phyloP scores from a whole-genome alignment of 1,140 invertebrate species.

The Nephotettix cincticeps region DNA sequence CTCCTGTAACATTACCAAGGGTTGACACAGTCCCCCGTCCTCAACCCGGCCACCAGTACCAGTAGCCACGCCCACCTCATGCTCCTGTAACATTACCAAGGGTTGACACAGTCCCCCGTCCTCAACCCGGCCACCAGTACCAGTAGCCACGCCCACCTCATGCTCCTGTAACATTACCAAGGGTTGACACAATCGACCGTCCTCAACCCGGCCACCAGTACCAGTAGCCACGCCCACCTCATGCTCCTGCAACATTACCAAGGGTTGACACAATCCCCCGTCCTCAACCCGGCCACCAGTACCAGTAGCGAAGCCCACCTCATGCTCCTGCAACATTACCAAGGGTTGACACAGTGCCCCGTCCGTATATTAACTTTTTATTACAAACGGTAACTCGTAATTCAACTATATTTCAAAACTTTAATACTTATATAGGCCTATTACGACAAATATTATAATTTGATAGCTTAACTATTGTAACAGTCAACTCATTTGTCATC shows the following conservation, averaged over 20 bases:
- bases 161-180: slow-evolving; percentile 54
- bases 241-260: neutral
- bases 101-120: slow-evolving; percentile 55
- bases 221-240: slow-evolving; percentile 37
- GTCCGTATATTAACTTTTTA: too few relatives aligned
- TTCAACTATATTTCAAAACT: too few relatives aligned
- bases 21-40: slow-evolving; percentile 55
- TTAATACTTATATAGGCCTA: too few relatives aligned
- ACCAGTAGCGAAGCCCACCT: too few relatives aligned
- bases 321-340: too few relatives aligned
- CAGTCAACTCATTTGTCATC: too few relatives aligned
- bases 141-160: slow-evolving; percentile 56
- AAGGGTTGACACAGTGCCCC: too few relatives aligned
- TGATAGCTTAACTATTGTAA: too few relatives aligned
- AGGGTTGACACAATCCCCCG: too few relatives aligned
- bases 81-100: slow-evolving; percentile 67
- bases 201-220: slow-evolving; percentile 45
- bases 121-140: slow-evolving; percentile 54
- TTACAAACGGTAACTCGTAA: too few relatives aligned
- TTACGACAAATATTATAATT: too few relatives aligned
- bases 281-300: too few relatives aligned
- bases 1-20: slow-evolving; percentile 46
- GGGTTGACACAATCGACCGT: slow-evolving; percentile 48
- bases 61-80: slow-evolving; percentile 58
- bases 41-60: slow-evolving; percentile 52